phyloP scores from a whole-genome alignment of 1,140 invertebrate species.

The Melitaea cinxia region DNA sequence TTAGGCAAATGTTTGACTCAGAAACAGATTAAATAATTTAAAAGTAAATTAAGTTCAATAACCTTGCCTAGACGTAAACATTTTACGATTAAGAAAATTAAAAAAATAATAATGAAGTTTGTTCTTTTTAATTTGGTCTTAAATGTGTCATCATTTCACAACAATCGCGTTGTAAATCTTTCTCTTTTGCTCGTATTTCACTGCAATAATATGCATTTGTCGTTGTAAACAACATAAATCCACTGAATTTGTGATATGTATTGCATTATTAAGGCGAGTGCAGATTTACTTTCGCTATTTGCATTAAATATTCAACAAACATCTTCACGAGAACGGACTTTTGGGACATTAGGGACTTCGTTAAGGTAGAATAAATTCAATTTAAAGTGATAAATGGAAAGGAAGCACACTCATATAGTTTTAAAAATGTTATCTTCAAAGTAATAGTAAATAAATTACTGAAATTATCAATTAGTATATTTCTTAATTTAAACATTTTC shows the following conservation, averaged over 20 bases:
- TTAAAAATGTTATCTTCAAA: too few relatives aligned
- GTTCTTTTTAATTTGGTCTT: background rate
- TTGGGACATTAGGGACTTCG: background rate
- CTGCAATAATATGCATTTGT: background rate
- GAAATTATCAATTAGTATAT: too few relatives aligned
- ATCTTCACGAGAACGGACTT: background rate
- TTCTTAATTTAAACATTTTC: too few relatives aligned
- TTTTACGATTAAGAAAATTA: too few relatives aligned
- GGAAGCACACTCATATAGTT: background rate
- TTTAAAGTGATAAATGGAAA: background rate
- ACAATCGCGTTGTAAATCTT: conserved; percentile 11
- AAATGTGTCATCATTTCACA: conserved; percentile 1
- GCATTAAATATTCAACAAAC: conserved; percentile 8
- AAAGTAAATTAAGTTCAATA: too few relatives aligned
- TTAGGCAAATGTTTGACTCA: too few relatives aligned
- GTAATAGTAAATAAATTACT: too few relatives aligned
- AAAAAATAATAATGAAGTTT: background rate
- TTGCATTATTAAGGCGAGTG: conserved; percentile 29
- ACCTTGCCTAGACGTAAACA: too few relatives aligned
- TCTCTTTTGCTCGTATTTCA: background rate
- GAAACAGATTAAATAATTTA: too few relatives aligned
- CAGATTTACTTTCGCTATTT: conserved; percentile 27
- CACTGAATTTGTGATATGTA: background rate
- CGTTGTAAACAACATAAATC: conserved; percentile 5
- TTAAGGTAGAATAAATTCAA: background rate